These are phyloP conservation scores for Alviniconcha strummeri DNA, from an alignment of 2,888 invertebrate species.

Conservation along the genomic window DNA sequence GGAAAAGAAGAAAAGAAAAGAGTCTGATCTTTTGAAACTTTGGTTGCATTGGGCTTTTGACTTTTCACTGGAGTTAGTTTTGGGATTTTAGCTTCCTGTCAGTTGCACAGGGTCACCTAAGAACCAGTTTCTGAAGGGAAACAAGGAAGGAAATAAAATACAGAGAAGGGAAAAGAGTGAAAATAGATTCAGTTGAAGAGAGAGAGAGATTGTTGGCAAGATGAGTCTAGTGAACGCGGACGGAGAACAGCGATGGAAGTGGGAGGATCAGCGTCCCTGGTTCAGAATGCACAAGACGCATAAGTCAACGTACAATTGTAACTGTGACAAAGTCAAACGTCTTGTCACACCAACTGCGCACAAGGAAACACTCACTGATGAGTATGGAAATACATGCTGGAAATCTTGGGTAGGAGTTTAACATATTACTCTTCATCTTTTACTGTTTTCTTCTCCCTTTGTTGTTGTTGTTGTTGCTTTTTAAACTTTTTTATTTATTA, in stretches of 20 bases:
- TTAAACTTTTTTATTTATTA: too few relatives aligned
- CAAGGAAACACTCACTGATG: slow-evolving; percentile 31
- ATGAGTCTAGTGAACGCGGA: slow-evolving; percentile 2
- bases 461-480: background rate
- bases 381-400: slow-evolving; percentile 29
- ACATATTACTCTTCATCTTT: background rate
- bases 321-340: background rate
- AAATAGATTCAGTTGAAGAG: background rate
- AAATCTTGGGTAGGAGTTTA: slow-evolving; percentile 36
- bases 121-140: too few relatives aligned
- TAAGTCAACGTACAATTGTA: slow-evolving; percentile 32
- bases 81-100: too few relatives aligned
- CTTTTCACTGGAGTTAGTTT: too few relatives aligned
- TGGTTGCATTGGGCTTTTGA: too few relatives aligned
- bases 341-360: background rate
- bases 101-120: too few relatives aligned
- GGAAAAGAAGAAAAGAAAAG: too few relatives aligned
- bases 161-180: background rate
- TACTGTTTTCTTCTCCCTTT: background rate
- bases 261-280: background rate
- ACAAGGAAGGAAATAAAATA: background rate
- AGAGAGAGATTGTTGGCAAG: background rate
- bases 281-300: background rate
- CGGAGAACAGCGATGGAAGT: background rate
- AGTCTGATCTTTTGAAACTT: too few relatives aligned